phyloP scores from a whole-genome alignment of 2,113 vertebrate genomes.

The Seriola rivoliana region DNA sequence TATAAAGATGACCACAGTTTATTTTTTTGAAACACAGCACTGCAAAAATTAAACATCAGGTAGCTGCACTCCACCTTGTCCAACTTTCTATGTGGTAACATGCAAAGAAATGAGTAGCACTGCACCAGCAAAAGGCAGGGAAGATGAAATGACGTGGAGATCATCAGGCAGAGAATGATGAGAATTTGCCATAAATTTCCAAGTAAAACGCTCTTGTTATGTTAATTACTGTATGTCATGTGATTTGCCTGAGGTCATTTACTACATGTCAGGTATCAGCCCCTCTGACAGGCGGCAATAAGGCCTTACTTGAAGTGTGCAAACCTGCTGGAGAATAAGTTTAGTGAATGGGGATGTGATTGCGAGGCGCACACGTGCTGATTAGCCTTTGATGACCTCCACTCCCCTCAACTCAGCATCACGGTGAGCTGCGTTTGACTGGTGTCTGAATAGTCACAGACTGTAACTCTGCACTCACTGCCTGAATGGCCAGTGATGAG shows the following conservation, averaged over 20 bases:
- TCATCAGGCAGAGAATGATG: too few species aligned
- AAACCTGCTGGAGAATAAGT: conserved; percentile 37
- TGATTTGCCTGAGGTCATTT: conserved; percentile 37
- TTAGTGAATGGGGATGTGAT: conserved; percentile 79
- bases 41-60: too few species aligned
- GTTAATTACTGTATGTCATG: background rate
- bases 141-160: too few species aligned
- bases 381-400: conserved; percentile 71
- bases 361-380: conserved; percentile 68
- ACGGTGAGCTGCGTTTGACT: conserved; percentile 44
- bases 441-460: conserved; percentile 61
- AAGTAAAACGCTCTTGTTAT: background rate
- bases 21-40: too few species aligned
- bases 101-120: too few species aligned
- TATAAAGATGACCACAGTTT: too few species aligned
- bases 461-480: background rate
- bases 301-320: conserved; percentile 54
- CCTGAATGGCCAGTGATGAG: conserved; percentile 77
- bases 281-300: conserved; percentile 50
- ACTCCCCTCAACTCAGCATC: conserved; percentile 10
- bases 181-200: background rate
- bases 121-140: too few species aligned
- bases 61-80: too few species aligned
- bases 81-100: too few species aligned
- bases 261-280: conserved; percentile 48